These are phyloP conservation scores for Edolisoma coerulescens DNA, from an alignment of 2,113 vertebrate genomes.

Conservation along the genomic window DNA sequence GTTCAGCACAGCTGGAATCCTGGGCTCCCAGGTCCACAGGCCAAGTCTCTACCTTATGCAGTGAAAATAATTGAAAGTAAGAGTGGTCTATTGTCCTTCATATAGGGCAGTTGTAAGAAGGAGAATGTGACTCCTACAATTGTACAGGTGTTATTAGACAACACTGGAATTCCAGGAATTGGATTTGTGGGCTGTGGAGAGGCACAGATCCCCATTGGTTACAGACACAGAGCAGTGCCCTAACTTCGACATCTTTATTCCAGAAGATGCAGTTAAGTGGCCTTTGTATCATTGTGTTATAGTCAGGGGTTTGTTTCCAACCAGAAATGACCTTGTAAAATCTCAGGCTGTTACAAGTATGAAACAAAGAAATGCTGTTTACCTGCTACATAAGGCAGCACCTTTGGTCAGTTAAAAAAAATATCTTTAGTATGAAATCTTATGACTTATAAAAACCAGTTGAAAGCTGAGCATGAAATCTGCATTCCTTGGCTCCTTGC, in stretches of 20 bases:
- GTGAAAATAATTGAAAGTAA: background rate
- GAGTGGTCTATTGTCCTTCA: background rate
- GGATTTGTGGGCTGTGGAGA: slow-evolving; percentile 1
- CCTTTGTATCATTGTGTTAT: background rate
- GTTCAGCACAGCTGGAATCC: background rate
- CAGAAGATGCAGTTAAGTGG: background rate
- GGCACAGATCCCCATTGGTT: background rate
- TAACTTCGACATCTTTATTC: background rate
- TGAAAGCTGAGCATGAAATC: slow-evolving; percentile 23
- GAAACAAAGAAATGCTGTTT: slow-evolving; percentile 1
- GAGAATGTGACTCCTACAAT: background rate
- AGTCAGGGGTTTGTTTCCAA: background rate
- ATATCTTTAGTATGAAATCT: background rate
- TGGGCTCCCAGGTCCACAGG: background rate
- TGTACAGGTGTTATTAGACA: background rate
- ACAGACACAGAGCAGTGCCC: background rate
- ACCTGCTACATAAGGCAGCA: background rate
- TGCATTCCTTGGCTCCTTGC: background rate
- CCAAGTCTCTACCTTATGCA: background rate
- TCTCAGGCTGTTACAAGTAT: background rate
- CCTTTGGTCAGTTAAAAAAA: background rate
- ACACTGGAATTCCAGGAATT: background rate
- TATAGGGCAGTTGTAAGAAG: background rate
- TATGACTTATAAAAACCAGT: background rate
- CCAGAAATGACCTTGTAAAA: background rate